Evolutionary conservation across 2,797 vertebrate genomes (phyloP), one percentile per base, ranked within the genome.

Genomic region (Lerista edwardsae): DNA sequence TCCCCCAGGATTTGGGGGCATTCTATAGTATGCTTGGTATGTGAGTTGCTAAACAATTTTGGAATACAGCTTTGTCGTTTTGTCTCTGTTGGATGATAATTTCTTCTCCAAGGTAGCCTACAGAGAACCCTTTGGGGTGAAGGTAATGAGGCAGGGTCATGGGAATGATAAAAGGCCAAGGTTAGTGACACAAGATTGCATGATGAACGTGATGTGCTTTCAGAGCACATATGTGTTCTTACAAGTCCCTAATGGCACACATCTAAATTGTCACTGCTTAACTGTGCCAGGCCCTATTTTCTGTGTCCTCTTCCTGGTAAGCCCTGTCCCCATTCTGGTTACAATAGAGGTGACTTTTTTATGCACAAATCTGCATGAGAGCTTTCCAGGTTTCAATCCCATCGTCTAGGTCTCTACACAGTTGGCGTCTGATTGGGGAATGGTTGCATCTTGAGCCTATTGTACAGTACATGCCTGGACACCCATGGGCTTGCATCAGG

Each of bases 21-120:
- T 94, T 94, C 88, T 89, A 78, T 87, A 89, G 92, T 88, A 93
- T 31, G 90, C 86, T 88, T 92, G 93, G 91, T 91, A 94, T 94
- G 93, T 79, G 90, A 89, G 88, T 93, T 93, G 89, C 90, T 87
- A 89, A 93, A 94, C 89, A 71, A 88, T 86, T 89, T 92, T 93
- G 85, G 79, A 84, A 14, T 89, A 90, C 80, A 83, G 76, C 88
- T 86, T 73, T 90, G 87, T 77, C 75, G 80, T 72, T 39, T 84
- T 89, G 82, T 85, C 90, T 91, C 91, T 80, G 74, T 84, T 80
- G 90, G 86, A 67, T 71, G 86, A 89, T 87, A 25, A 1, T 88
- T 90, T 92, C 89, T 51, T 87, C 65, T 82, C 67, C 79, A 79
- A 59, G 10, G 39, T n/a, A 75, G 75, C 77, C 79, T 82, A 82